A percentile compares a stretch with the other conserved stretches of the same genome.
Evolutionary conservation across 1,140 invertebrate genomes (phyloP).

Genomic region (Nixonia krombeini): DNA sequence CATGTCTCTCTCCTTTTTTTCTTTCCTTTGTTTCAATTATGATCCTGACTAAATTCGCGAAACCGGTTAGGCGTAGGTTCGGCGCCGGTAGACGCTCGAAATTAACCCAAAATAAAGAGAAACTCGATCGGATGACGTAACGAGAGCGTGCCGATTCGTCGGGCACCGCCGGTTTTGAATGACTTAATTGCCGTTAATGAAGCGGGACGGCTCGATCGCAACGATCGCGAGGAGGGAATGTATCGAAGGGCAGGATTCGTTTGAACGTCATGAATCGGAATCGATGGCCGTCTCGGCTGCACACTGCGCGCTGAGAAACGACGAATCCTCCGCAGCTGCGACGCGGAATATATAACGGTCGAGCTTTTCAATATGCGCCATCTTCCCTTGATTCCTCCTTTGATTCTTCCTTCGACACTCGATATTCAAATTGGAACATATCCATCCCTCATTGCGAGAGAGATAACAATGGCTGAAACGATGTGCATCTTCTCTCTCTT

Average conservation of each 20-base stretch:
- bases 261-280: constrained; percentile 39
- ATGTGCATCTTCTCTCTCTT: background rate
- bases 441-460: constrained; percentile 33
- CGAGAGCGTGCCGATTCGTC: too few species aligned
- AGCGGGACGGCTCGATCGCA: background rate
- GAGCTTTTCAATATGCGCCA: constrained; percentile 47
- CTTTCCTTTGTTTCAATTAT: constrained; percentile 15
- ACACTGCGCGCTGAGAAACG: constrained; percentile 39
- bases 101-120: too few species aligned
- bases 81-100: background rate
- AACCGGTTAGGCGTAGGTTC: constrained; percentile 29
- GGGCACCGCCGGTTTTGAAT: too few species aligned
- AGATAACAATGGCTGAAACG: constrained; percentile 32
- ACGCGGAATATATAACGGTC: constrained; percentile 48
- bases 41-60: constrained; percentile 21
- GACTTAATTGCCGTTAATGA: too few species aligned
- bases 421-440: constrained; percentile 49
- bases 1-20: too few species aligned
- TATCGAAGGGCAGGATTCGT: constrained; percentile 28
- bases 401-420: constrained; percentile 45
- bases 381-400: constrained; percentile 40
- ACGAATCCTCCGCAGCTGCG: constrained; percentile 45
- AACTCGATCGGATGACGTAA: too few species aligned
- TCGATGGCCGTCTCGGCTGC: constrained; percentile 31
- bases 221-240: background rate